A percentile compares a stretch with the other conserved stretches of the same genome.
Conservation (phyloP, 2,797 vertebrate species). For the Lagocephalus sceleratus region DNA sequence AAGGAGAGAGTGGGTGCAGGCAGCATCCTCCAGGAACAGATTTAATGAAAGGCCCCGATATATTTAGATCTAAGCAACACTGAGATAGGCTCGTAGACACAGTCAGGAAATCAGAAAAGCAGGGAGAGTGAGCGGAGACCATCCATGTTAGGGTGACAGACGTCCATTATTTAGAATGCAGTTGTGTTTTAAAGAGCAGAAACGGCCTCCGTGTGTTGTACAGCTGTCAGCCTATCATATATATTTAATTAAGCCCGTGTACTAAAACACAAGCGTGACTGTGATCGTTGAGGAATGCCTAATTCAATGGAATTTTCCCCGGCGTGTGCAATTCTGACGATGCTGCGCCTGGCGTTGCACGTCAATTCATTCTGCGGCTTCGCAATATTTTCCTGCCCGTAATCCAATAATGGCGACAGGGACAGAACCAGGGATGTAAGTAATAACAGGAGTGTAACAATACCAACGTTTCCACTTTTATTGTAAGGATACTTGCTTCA, state of each 20-base stretch:
- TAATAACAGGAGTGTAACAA: conserved; percentile 11
- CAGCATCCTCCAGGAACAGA: conserved; percentile 49
- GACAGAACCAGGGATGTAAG: neutral
- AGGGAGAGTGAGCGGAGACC: neutral
- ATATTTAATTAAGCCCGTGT: conserved; percentile 33
- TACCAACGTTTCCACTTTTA: conserved; percentile 86
- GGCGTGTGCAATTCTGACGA: too few relatives aligned
- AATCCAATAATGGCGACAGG: neutral
- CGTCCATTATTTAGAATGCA: conserved; percentile 45
- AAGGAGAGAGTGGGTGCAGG: neutral
- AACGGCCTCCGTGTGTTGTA: conserved; percentile 15
- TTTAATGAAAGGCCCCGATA: conserved; percentile 40
- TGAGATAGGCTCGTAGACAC: conserved; percentile 33
- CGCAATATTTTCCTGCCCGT: too few relatives aligned
- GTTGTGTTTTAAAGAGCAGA: conserved; percentile 12
- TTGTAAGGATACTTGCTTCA: conserved; percentile 98
- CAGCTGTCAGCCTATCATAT: conserved; percentile 30
- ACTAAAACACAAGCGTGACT: conserved; percentile 9
- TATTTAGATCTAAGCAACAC: conserved; percentile 30
- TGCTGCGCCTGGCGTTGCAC: too few relatives aligned
- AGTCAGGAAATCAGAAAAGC: conserved; percentile 10
- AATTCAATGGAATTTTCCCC: neutral
- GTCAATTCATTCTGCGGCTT: neutral
- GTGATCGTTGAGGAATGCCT: neutral
- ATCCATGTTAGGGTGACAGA: conserved; percentile 10